A percentile compares a stretch with the other conserved stretches of the same genome.
Conservation (phyloP, 2,888 invertebrate species). For the Ditula angustiorana region DNA sequence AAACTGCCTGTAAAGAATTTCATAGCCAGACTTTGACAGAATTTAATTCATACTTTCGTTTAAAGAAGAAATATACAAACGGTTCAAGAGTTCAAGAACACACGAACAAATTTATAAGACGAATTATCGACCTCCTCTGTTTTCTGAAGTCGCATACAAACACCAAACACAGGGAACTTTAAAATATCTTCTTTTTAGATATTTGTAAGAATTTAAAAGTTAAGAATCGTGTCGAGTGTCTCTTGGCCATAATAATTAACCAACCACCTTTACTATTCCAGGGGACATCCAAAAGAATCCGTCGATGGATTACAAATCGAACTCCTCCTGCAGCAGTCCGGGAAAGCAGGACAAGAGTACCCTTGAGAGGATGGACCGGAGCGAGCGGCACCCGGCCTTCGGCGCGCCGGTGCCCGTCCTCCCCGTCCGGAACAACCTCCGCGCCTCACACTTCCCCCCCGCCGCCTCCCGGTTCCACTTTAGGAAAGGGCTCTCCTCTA, state of each 20-base stretch:
- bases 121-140: too few species aligned
- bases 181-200: too few species aligned
- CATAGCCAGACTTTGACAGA: too few species aligned
- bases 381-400: conserved; percentile 87
- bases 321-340: conserved; percentile 95
- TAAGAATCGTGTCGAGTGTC: too few species aligned
- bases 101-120: too few species aligned
- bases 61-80: too few species aligned
- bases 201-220: too few species aligned
- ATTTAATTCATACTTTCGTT: too few species aligned
- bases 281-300: conserved; percentile 95
- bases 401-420: conserved; percentile 90
- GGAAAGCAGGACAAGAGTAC: conserved; percentile 85
- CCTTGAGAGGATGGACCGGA: conserved; percentile 81
- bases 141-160: too few species aligned
- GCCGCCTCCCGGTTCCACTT: conserved; percentile 92
- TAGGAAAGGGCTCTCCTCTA: conserved; percentile 93
- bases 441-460: conserved; percentile 90
- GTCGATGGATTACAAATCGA: conserved; percentile 95
- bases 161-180: too few species aligned
- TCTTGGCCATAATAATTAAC: conserved; percentile 7
- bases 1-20: too few species aligned
- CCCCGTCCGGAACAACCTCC: conserved; percentile 90
- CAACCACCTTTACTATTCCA: conserved; percentile 69
- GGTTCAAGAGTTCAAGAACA: too few species aligned